These are phyloP conservation scores for Amiota communis DNA, from an alignment of 2,888 invertebrate species.

Conservation along the genomic window DNA sequence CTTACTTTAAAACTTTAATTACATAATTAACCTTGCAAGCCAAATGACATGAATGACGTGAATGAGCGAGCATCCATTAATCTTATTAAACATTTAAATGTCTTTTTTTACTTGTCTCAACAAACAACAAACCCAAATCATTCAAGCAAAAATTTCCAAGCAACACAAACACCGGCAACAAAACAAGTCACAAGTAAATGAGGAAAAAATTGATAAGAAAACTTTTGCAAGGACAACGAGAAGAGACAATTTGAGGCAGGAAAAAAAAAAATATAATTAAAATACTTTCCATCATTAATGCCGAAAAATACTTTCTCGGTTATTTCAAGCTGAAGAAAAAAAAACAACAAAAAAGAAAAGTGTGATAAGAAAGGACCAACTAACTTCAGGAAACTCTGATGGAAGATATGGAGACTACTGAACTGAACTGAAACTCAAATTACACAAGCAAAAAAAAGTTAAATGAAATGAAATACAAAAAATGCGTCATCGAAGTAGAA, in stretches of 20 bases:
- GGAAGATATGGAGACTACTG: background rate
- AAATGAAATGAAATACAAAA: conserved; percentile 27
- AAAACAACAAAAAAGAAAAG: conserved; percentile 57
- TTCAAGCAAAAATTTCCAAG: conserved; percentile 24
- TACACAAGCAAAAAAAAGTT: conserved; percentile 30
- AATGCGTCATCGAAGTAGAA: conserved; percentile 17
- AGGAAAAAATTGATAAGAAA: conserved; percentile 67
- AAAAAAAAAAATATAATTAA: conserved; percentile 58
- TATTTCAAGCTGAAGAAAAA: conserved; percentile 51
- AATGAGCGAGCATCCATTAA: conserved; percentile 42
- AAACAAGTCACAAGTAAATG: conserved; percentile 8
- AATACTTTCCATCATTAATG: conserved; percentile 70
- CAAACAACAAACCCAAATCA: conserved; percentile 23
- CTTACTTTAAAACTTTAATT: background rate
- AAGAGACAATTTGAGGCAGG: conserved; percentile 30
- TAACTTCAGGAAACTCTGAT: background rate
- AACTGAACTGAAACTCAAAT: no score
- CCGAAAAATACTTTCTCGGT: conserved; percentile 62
- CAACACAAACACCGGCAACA: background rate
- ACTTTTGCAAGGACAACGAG: conserved; percentile 60
- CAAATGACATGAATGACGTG: conserved; percentile 31
- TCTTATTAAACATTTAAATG: conserved; percentile 61
- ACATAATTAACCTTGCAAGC: conserved; percentile 16
- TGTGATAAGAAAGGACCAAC: conserved; percentile 61
- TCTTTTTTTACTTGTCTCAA: conserved; percentile 5